Evolutionary conservation across 2,113 vertebrate genomes (phyloP).

Genomic region (Gallinago media): DNA sequence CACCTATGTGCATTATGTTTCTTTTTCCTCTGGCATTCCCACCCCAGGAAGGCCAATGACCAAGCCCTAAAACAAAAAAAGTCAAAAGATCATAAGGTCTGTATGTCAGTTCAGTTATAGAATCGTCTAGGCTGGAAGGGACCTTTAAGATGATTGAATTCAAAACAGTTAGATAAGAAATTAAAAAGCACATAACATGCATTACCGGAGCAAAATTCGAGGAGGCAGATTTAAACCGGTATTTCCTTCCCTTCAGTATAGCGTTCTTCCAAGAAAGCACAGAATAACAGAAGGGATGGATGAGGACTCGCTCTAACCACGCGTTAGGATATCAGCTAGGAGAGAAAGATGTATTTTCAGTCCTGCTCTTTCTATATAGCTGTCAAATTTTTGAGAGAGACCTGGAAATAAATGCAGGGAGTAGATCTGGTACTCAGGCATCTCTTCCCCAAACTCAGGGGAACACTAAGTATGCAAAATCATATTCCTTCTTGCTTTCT

Average conservation of each 20-base stretch:
- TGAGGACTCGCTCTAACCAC: not conserved
- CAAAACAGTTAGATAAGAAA: not conserved
- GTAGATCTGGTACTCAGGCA: accelerated
- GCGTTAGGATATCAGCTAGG: not conserved
- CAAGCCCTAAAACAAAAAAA: not conserved
- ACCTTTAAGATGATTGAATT: no score
- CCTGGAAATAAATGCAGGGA: accelerated
- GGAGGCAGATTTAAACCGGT: not conserved
- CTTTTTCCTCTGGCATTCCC: not conserved
- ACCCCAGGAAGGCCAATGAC: not conserved
- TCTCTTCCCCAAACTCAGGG: not conserved
- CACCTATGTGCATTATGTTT: not conserved
- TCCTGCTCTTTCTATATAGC: not conserved
- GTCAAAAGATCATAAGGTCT: accelerated
- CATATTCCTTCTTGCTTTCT: not conserved
- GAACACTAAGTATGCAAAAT: not conserved
- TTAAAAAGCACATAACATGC: accelerated
- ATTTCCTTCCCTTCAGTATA: not conserved
- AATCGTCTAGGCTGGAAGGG: no score
- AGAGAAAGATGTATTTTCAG: not conserved
- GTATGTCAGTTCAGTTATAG: not conserved
- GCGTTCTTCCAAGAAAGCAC: not conserved
- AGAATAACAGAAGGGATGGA: not conserved
- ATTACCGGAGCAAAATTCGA: not conserved
- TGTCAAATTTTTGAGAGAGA: not conserved